Conservation (phyloP, 2,888 invertebrate species). For the Hanleya hanleyi region DNA sequence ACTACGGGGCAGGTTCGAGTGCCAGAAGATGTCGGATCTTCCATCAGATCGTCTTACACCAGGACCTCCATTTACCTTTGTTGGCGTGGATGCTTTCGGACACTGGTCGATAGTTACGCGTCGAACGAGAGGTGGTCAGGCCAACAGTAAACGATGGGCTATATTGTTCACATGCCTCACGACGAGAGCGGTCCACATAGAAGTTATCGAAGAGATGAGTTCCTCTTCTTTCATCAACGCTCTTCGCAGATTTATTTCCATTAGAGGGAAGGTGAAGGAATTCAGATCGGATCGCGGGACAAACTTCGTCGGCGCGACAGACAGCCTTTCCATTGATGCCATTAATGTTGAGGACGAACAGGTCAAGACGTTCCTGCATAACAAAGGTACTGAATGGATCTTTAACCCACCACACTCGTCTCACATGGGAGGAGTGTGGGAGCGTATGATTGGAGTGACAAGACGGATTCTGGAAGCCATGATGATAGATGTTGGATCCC, state of each 20-base stretch:
- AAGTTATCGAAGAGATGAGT: constrained; percentile 33
- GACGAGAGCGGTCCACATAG: constrained; percentile 34
- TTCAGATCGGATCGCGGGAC: constrained; percentile 34
- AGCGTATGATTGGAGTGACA: not conserved
- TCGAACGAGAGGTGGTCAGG: constrained; percentile 29
- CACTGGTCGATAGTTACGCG: constrained; percentile 30
- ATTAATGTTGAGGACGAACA: constrained; percentile 19
- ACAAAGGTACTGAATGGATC: constrained; percentile 1
- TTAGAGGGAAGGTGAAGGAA: constrained; percentile 25
- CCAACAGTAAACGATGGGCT: constrained; percentile 36
- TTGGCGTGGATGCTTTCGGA: constrained; percentile 36
- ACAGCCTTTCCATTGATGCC: constrained; percentile 16
- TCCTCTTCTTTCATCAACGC: constrained; percentile 35
- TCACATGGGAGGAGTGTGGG: constrained; percentile 13
- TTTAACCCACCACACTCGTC: constrained; percentile 12
- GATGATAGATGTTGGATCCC: not conserved
- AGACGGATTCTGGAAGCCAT: not conserved
- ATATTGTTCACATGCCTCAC: constrained; percentile 36
- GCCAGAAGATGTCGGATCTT: constrained; percentile 37
- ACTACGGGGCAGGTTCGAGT: constrained; percentile 17
- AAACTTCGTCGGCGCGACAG: constrained; percentile 32
- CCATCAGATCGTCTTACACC: constrained; percentile 27
- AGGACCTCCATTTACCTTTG: constrained; percentile 36
- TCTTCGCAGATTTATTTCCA: constrained; percentile 28
- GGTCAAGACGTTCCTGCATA: constrained; percentile 1